phyloP scores from a whole-genome alignment of 2,888 invertebrate species.

The Scaptomyza polygonia region DNA sequence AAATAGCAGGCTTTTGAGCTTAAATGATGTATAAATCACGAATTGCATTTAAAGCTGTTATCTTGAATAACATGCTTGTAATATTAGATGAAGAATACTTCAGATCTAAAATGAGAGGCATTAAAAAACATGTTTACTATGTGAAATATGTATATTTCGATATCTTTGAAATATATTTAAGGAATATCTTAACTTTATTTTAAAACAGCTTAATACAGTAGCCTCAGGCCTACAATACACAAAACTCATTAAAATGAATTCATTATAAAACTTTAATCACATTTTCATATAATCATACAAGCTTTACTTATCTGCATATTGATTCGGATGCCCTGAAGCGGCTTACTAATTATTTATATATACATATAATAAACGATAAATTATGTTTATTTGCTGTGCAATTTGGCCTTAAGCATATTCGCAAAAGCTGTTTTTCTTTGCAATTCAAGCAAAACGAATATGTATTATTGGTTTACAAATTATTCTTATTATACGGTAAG shows the following conservation, averaged over 20 bases:
- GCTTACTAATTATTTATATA: no score
- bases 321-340: not conserved
- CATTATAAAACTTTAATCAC: not conserved
- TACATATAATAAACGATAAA: not conserved
- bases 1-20: constrained; percentile 25
- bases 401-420: not conserved
- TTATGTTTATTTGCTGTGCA: not conserved
- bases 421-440: not conserved
- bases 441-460: not conserved
- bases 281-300: not conserved
- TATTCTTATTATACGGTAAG: no score
- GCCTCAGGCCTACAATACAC: no score
- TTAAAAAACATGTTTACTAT: no score
- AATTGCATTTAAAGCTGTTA: constrained; percentile 10
- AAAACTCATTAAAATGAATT: no score
- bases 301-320: not conserved
- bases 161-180: not conserved
- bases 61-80: no score
- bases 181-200: no score
- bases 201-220: no score
- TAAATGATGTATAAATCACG: constrained; percentile 34
- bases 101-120: not conserved
- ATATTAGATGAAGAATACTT: not conserved
- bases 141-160: not conserved
- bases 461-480: no score